Evolutionary conservation across 2,888 invertebrate species (phyloP), one percentile per base, ranked within the genome.

Genomic region (Drosophila ezoana): DNA sequence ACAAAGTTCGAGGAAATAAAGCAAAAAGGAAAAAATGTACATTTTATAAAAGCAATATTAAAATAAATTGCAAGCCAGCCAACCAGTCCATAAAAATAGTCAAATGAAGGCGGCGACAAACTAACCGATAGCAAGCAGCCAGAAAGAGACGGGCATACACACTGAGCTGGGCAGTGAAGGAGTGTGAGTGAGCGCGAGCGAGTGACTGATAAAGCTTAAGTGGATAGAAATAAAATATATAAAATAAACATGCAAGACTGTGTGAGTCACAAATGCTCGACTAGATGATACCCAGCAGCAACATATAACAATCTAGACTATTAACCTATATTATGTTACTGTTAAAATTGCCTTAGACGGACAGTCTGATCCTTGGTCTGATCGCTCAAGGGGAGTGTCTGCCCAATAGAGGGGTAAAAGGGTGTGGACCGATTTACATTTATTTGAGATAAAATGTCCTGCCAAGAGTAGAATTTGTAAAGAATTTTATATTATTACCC

Each of bases 41-140:
- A 64, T 64, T 76, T 60, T 63, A 63, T 57, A 51, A 64, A 71
- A 67, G 72, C 57, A 72, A 76, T 76, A 76, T 75, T 72, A 65
- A 78, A 72, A 78, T 75, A 78, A 78, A 78, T 70, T 75, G 62
- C 62, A 64, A 53, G 51, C 54, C 53, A 61, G 51, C 38, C 35
- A 47, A 58, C 33, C 59, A 51, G 54, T 41, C 59, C 52, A 62
- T 60, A 44, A 72, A 72, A 72, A 73, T 72, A 76, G 75, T 65
- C 70, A 56, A 65, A 67, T 43, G 57, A 67, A 76, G 62, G 9
- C 28, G 18, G 41, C 32, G 70, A 52, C 62, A 62, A 61, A 62
- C 52, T 62, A 47, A 48, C 44, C 28, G 28, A 60, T 10, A 41
- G 3, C 49, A 33, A 14, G 40, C 49, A 48, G 58, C 49, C 10